A percentile compares a stretch with the other conserved stretches of the same genome.
Evolutionary conservation across 2,113 vertebrate genomes (phyloP).

Genomic region (Nerophis lumbriciformis): DNA sequence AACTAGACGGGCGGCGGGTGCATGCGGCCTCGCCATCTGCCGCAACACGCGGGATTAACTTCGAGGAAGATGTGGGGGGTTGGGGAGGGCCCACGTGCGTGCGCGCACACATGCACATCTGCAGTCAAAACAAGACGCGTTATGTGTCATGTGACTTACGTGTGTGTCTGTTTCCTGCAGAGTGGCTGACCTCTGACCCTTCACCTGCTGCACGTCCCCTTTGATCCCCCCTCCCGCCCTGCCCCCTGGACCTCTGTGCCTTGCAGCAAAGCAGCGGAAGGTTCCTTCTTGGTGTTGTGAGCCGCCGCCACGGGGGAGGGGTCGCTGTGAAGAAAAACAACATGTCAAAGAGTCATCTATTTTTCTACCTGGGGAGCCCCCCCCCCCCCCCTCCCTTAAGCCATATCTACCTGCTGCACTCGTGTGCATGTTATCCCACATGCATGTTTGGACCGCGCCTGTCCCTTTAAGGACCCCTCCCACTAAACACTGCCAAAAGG

Average conservation of each 20-base stretch:
- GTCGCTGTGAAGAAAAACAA: too few relatives aligned
- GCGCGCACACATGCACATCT: too few relatives aligned
- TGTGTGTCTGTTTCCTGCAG: not conserved
- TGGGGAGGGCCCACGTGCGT: not conserved
- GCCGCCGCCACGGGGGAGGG: too few relatives aligned
- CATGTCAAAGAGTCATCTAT: too few relatives aligned
- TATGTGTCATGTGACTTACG: too few relatives aligned
- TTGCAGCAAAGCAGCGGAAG: not conserved
- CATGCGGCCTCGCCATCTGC: slow-evolving; percentile 58
- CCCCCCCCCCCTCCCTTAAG: too few relatives aligned
- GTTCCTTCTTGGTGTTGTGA: too few relatives aligned
- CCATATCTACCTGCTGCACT: too few relatives aligned
- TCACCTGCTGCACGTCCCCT: not conserved
- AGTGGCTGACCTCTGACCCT: not conserved
- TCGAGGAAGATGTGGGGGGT: slow-evolving; percentile 55
- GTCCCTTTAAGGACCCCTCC: slow-evolving; percentile 32
- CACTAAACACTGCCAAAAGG: slow-evolving; percentile 66
- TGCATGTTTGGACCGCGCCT: slow-evolving; percentile 1
- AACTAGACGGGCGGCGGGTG: slow-evolving; percentile 56
- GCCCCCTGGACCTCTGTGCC: slow-evolving; percentile 5
- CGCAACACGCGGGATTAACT: slow-evolving; percentile 57
- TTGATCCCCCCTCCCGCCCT: too few relatives aligned
- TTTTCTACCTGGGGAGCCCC: too few relatives aligned
- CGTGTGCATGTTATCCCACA: slow-evolving; percentile 1
- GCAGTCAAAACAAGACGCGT: not conserved